phyloP scores from a whole-genome alignment of 1,140 invertebrate species.

The Drosophila malerkotliana region DNA sequence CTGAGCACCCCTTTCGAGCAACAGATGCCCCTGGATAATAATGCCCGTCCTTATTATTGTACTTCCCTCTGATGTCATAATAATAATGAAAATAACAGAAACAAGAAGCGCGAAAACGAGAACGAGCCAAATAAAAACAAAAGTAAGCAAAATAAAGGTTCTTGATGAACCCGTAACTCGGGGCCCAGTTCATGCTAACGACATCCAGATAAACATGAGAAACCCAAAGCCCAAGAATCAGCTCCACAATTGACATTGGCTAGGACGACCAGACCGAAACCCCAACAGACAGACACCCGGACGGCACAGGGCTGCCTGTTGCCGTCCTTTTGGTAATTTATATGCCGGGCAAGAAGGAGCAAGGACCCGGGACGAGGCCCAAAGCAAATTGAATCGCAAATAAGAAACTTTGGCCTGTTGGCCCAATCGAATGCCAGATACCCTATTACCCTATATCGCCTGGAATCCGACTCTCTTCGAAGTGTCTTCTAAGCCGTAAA shows the following conservation, averaged over 20 bases:
- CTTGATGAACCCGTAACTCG: slow-evolving; percentile 25
- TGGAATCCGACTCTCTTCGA: neutral
- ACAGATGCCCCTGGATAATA: slow-evolving; percentile 48
- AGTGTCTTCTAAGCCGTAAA: slow-evolving; percentile 9
- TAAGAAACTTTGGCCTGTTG: slow-evolving; percentile 24
- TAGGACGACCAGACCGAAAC: slow-evolving; percentile 47
- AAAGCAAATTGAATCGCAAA: slow-evolving; percentile 65
- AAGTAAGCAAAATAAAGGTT: slow-evolving; percentile 54
- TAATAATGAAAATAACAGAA: slow-evolving; percentile 54
- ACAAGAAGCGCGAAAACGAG: slow-evolving; percentile 9
- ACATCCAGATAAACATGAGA: slow-evolving; percentile 67
- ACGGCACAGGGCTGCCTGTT: slow-evolving; percentile 31
- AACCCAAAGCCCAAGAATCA: slow-evolving; percentile 16
- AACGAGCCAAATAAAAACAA: slow-evolving; percentile 64
- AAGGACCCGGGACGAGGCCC: slow-evolving; percentile 6
- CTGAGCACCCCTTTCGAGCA: slow-evolving; percentile 52
- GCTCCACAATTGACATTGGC: slow-evolving; percentile 64
- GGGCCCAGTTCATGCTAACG: slow-evolving; percentile 55
- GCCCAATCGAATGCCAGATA: slow-evolving; percentile 36
- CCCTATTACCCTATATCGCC: neutral
- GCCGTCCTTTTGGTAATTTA: slow-evolving; percentile 57
- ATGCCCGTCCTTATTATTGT: slow-evolving; percentile 29
- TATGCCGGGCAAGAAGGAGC: slow-evolving; percentile 30
- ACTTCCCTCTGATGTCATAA: slow-evolving; percentile 48
- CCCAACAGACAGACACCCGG: slow-evolving; percentile 5